Evolutionary conservation across 2,113 vertebrate genomes (phyloP).

Genomic region (Chamaea fasciata): DNA sequence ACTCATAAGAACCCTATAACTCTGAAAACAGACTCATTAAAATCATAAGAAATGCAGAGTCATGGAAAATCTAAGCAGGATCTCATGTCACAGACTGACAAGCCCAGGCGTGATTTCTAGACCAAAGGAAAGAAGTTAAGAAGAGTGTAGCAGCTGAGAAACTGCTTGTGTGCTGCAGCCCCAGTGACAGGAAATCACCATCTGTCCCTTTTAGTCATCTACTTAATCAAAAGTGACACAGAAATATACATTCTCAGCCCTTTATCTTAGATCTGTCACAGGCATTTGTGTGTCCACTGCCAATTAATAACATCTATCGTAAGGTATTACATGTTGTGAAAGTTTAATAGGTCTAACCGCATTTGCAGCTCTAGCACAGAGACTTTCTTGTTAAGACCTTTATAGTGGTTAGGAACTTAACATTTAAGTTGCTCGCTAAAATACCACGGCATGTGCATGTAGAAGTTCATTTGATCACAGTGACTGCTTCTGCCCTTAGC

Average conservation of each 20-base stretch:
- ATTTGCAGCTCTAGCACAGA: not conserved
- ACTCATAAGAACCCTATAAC: not conserved
- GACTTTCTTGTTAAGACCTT: not conserved
- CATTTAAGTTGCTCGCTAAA: not conserved
- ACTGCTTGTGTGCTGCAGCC: not conserved
- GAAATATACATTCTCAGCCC: not conserved
- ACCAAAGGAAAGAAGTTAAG: not conserved
- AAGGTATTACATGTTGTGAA: not conserved
- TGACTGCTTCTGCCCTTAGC: not conserved
- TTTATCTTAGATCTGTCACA: not conserved
- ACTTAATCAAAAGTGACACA: not conserved
- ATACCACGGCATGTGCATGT: not conserved
- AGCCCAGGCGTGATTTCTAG: not conserved
- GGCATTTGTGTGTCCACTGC: not conserved
- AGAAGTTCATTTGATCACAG: not conserved
- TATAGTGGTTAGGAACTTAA: not conserved
- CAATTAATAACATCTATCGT: not conserved
- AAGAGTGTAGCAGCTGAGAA: not conserved
- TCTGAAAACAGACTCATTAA: not conserved
- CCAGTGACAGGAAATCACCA: not conserved
- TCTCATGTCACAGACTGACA: accelerated
- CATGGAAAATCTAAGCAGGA: not conserved
- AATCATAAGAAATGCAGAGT: not conserved
- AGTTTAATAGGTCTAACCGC: not conserved
- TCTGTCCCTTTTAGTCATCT: not conserved